Base-by-base conservation (phyloP, 1,140 invertebrate genomes). In the Diabrotica virgifera region DNA sequence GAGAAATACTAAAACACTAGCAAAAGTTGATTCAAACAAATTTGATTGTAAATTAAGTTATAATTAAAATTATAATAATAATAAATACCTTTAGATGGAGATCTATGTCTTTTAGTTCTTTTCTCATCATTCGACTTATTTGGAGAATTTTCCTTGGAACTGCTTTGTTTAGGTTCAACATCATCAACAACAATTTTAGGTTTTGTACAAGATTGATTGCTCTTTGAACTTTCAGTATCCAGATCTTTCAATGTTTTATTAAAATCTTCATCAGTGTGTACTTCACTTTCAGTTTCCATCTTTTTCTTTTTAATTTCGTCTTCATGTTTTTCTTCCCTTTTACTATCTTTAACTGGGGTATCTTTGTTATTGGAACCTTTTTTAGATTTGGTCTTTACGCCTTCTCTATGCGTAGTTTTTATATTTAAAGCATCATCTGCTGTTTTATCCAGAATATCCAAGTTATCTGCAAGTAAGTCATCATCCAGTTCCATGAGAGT, bases 401-500 rank as follows among this genome's bases (percentile, higher is more conserved):
- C 57, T 57, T 62, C 65, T 59, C 9, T 37, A 36, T 10, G 52
- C 36, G 54, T 65, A 54, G 65, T 66, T 56, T 62, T 11, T 35
- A 69, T 63, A 38, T 40, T 54, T 59, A 66, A 62, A 54, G 74
- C 71, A 62, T 76, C 70, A 65, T 77, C 70, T 58, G 76, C 64
- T 7, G 73, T 75, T 63, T 76, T 71, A 66, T 78, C 72, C 37
- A 78, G 68, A 11, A 74, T 24, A 66, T 74, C 69, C n/a, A 70
- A 59, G 71, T 72, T 74, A 40, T 72, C 59, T 54, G 68, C n/a
- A 6, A 77, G 70, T 54, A 75, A 68, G 40, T 71, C 71, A 60
- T 79, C 78, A 76, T 90, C 88, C 51, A 90, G 73, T 72, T 88
- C 81, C 64, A 84, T 71, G 11, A 91, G 74, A 35, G 86, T 87